Conservation (phyloP, 2,113 vertebrate genomes). For the Chrysemys picta region DNA sequence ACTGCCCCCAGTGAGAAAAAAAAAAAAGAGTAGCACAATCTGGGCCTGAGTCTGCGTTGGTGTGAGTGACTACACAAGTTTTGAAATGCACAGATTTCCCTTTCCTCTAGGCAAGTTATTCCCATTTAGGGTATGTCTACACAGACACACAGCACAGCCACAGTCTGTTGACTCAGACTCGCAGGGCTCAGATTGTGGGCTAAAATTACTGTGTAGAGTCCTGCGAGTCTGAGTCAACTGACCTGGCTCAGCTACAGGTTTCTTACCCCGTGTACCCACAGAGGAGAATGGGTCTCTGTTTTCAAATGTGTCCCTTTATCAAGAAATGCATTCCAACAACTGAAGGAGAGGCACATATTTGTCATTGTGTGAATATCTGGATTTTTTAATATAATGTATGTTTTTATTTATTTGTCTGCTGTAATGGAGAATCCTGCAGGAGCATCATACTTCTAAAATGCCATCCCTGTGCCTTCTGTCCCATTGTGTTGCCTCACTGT, state of each 20-base stretch:
- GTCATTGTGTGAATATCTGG: not conserved
- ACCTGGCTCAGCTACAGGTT: not conserved
- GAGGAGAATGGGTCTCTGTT: not conserved
- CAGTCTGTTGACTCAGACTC: not conserved
- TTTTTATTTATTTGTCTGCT: not conserved
- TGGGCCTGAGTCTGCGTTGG: not conserved
- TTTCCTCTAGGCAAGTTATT: not conserved
- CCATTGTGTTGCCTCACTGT: not conserved
- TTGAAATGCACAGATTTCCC: not conserved
- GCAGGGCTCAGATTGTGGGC: not conserved
- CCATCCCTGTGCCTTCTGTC: rapidly evolving
- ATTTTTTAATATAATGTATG: not conserved
- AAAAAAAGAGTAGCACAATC: no score
- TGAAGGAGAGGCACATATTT: not conserved
- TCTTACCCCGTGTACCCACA: not conserved
- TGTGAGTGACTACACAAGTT: not conserved
- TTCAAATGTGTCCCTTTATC: rapidly evolving
- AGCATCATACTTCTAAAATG: not conserved
- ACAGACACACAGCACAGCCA: not conserved
- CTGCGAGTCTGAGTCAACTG: not conserved
- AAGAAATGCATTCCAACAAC: not conserved
- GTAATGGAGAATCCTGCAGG: not conserved
- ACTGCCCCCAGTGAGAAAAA: not conserved
- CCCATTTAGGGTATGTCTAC: not conserved
- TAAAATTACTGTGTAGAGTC: not conserved